phyloP scores from a whole-genome alignment of 2,888 invertebrate species.

The Physocephala rufipes region DNA sequence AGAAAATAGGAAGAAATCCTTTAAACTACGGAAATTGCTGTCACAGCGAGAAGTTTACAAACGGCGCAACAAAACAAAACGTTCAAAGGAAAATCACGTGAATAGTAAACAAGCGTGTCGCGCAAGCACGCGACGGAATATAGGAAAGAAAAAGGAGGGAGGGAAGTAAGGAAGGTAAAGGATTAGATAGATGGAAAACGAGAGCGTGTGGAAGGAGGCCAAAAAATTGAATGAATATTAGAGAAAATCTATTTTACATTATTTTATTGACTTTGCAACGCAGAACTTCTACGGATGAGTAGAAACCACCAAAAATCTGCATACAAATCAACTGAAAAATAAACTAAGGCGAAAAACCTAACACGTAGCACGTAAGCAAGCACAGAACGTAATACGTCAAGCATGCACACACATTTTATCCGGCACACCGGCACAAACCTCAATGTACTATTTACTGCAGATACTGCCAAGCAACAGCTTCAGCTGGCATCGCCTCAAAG shows the following conservation, averaged over 20 bases:
- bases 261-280: conserved; percentile 2
- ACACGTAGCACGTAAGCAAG: conserved; percentile 43
- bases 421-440: conserved; percentile 37
- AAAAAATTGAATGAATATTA: background rate
- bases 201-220: background rate
- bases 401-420: conserved; percentile 27
- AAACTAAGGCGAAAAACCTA: conserved; percentile 46
- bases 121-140: background rate
- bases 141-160: background rate
- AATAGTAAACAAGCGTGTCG: conserved; percentile 3
- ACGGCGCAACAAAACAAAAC: conserved; percentile 2
- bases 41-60: conserved; percentile 21
- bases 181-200: background rate
- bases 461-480: background rate
- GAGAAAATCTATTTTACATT: background rate
- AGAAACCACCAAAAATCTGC: conserved; percentile 39
- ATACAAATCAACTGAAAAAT: conserved; percentile 41
- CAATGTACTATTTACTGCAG: background rate
- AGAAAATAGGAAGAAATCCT: conserved; percentile 12
- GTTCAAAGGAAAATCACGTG: background rate
- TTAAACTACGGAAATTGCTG: conserved; percentile 34
- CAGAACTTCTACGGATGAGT: background rate
- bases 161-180: background rate
- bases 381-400: too few relatives aligned
- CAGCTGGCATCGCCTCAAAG: conserved; percentile 28